A percentile compares a stretch with the other conserved stretches of the same genome.
Conservation (phyloP, 2,797 vertebrate species). For the Semotilus atromaculatus region DNA sequence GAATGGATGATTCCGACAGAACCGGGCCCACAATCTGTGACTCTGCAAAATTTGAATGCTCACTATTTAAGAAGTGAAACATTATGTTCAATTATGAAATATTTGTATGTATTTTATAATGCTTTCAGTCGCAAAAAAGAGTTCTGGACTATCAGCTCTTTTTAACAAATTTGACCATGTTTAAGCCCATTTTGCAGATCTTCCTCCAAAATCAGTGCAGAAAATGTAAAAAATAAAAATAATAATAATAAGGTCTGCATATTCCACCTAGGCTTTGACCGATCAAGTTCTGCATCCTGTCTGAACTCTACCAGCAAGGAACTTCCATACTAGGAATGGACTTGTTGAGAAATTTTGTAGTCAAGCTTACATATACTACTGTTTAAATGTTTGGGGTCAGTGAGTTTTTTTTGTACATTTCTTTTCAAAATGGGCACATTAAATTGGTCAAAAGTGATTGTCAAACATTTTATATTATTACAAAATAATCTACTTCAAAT, state of each 20-base stretch:
- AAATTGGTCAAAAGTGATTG: not conserved
- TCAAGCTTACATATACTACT: no score
- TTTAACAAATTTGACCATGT: not conserved
- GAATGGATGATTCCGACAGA: constrained; percentile 43
- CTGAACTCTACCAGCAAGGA: not conserved
- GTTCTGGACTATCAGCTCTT: not conserved
- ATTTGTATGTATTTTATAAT: not conserved
- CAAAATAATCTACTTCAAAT: no score
- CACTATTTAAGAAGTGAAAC: not conserved
- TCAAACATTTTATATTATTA: not conserved
- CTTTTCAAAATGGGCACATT: not conserved
- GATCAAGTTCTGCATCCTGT: not conserved
- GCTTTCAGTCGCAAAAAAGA: not conserved
- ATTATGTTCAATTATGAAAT: not conserved
- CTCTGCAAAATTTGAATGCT: not conserved
- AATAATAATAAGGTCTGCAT: not conserved
- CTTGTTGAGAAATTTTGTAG: not conserved
- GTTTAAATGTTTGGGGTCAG: not conserved
- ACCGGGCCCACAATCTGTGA: not conserved
- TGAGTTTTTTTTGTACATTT: not conserved
- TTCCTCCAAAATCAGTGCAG: not conserved
- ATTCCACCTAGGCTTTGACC: not conserved
- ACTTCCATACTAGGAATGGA: not conserved
- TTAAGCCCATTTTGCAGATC: not conserved
- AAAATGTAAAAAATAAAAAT: not conserved